These are phyloP conservation scores for Drosophila bipectinata DNA, from an alignment of 1,140 invertebrate species.

Conservation along the genomic window DNA sequence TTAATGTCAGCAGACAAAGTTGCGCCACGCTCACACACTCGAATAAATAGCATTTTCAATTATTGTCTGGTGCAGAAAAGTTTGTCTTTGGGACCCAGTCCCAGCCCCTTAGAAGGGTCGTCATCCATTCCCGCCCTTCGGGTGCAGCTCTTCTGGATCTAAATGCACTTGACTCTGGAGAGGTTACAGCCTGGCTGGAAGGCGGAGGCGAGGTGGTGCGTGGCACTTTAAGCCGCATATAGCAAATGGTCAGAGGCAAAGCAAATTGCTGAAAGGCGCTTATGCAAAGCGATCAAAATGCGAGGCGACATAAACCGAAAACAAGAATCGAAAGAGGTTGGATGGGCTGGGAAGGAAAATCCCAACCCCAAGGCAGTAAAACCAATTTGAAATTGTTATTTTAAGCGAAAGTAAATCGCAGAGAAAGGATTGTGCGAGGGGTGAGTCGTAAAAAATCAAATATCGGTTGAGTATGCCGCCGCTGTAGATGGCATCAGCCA, in stretches of 20 bases:
- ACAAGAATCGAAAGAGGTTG: constrained; percentile 9
- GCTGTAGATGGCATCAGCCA: constrained; percentile 60
- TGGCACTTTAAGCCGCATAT: constrained; percentile 42
- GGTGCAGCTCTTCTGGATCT: constrained; percentile 34
- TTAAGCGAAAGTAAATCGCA: constrained; percentile 69
- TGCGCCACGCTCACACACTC: constrained; percentile 34
- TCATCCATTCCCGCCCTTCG: background rate
- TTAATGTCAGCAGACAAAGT: constrained; percentile 64
- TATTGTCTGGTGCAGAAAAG: constrained; percentile 65
- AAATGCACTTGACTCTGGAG: constrained; percentile 57
- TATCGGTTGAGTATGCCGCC: constrained; percentile 56
- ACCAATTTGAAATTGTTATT: constrained; percentile 83
- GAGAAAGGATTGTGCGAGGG: constrained; percentile 24
- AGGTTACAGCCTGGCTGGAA: constrained; percentile 10
- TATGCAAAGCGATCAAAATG: constrained; percentile 78
- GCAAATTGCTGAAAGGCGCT: constrained; percentile 69
- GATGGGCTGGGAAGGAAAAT: constrained; percentile 43
- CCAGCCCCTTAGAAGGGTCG: background rate
- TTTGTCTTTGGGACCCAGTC: constrained; percentile 22
- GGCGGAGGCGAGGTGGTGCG: background rate
- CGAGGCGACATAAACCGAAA: constrained; percentile 49
- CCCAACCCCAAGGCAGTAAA: constrained; percentile 75
- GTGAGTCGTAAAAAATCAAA: constrained; percentile 74
- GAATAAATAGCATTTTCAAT: constrained; percentile 62
- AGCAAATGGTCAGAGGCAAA: constrained; percentile 53